phyloP scores from a whole-genome alignment of 2,888 invertebrate species.

The Aspidapion aeneum region DNA sequence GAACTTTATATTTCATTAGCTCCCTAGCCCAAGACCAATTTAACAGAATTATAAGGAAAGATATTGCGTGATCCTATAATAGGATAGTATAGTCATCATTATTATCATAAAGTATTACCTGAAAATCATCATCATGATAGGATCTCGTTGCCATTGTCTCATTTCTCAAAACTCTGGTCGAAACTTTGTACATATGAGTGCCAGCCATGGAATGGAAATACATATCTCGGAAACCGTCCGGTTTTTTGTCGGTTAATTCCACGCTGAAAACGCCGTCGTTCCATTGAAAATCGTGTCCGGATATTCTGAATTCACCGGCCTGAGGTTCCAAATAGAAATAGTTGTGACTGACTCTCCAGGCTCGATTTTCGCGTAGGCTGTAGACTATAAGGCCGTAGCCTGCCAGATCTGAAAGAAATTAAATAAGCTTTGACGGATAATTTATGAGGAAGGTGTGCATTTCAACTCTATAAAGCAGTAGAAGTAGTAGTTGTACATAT shows the following conservation, averaged over 20 bases:
- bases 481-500: too few relatives aligned
- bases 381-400: conserved; percentile 59
- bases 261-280: conserved; percentile 76
- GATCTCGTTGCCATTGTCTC: conserved; percentile 52
- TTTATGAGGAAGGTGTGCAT: too few relatives aligned
- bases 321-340: conserved; percentile 72
- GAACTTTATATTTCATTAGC: too few relatives aligned
- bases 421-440: neutral
- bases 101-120: too few relatives aligned
- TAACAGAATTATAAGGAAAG: too few relatives aligned
- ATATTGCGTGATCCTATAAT: too few relatives aligned
- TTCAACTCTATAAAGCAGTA: too few relatives aligned
- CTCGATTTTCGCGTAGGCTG: conserved; percentile 39
- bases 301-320: conserved; percentile 62
- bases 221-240: conserved; percentile 57
- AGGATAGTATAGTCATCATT: too few relatives aligned
- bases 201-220: conserved; percentile 80
- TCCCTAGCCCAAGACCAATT: too few relatives aligned
- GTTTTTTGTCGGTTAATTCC: conserved; percentile 53
- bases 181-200: conserved; percentile 66
- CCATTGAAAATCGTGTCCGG: conserved; percentile 72
- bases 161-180: conserved; percentile 59
- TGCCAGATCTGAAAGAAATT: conserved; percentile 41
- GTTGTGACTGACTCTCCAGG: conserved; percentile 69
- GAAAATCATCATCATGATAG: conserved; percentile 55